Base-by-base conservation (phyloP, 2,888 invertebrate genomes). In the Galerucella nymphaeae region DNA sequence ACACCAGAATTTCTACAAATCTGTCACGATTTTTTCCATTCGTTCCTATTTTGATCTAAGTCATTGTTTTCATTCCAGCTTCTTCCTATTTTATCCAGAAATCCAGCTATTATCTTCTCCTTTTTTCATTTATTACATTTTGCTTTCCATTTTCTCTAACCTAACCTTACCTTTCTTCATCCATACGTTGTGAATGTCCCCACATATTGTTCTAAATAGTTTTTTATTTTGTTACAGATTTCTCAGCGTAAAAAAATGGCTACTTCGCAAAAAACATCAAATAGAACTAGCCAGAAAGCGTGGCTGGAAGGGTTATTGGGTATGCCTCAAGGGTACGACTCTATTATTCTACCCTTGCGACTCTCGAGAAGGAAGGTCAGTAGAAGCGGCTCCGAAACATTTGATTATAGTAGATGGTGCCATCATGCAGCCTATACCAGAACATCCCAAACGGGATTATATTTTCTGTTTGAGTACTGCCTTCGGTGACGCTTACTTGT, bases 261-360 rank as follows among this genome's bases (percentile, higher is more conserved):
- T 98, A 81, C 90, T 98, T 79, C 93, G 98, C 82, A 97, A 97
- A 89, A 97, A 97, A 87, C 96, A 97, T 89, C 97, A 97, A 89
- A 95, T 98, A 85, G 98, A 98, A 88, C 88, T 98, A 87, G 98
- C 98, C 61, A 92, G 97, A 72, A 96, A 97, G 87, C 92, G 98
- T 59, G 97, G 96, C 79, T 99, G 98, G 98, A 98, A 98, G 88
- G 97, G 97, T 77, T 98, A 98, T 87, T 98, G 98, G 98, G 98
- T 98, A 69, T 98, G 97, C 87, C 90, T 99, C 82, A 98, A 98
- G 87, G 98, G 98, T 80, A 98, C 97, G 74, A 97, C 97, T 62
- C 89, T 98, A 73, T 91, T 98, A 73, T 98, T 98, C 89, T 98
- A 98, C 88, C 96, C 96, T 2, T 97, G 96, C 87, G 96, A 97